Evolutionary conservation across 2,888 invertebrate species (phyloP).

Genomic region (Hemistola chrysoprasaria): DNA sequence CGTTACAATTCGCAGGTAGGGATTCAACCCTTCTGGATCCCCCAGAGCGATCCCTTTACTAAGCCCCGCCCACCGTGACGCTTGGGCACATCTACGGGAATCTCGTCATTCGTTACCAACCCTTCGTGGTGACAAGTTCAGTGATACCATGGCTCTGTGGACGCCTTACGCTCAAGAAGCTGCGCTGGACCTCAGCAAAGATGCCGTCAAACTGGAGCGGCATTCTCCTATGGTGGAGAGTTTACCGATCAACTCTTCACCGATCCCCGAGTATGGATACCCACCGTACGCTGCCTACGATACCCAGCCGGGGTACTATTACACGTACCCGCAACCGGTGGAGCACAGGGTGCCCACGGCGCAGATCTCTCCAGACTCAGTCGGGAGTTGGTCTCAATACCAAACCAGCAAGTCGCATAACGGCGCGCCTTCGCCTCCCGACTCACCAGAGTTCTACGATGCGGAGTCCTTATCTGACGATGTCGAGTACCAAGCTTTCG

Average conservation of each 20-base stretch:
- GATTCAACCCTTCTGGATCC: constrained; percentile 31
- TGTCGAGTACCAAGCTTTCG: constrained; percentile 85
- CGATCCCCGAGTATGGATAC: constrained; percentile 22
- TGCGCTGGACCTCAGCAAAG: constrained; percentile 56
- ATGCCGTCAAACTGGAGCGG: constrained; percentile 41
- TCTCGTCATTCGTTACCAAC: constrained; percentile 31
- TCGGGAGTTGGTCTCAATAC: constrained; percentile 41
- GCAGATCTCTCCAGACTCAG: constrained; percentile 50
- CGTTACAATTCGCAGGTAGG: constrained; percentile 36
- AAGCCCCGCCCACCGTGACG: constrained; percentile 37
- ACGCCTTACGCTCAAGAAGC: constrained; percentile 63
- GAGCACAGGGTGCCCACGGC: constrained; percentile 43
- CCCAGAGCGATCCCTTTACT: constrained; percentile 33
- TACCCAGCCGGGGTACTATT: constrained; percentile 34
- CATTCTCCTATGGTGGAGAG: constrained; percentile 31
- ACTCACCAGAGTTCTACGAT: constrained; percentile 49
- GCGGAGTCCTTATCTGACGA: constrained; percentile 69
- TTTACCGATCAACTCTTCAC: constrained; percentile 26
- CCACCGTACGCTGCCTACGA: constrained; percentile 31
- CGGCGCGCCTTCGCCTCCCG: constrained; percentile 69
- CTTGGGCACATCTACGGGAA: constrained; percentile 26
- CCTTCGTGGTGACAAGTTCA: constrained; percentile 31
- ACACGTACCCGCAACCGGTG: constrained; percentile 34
- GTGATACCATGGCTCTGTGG: constrained; percentile 59
- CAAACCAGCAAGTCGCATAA: constrained; percentile 26